Percentiles rank a stretch among this genome's conserved stretches.
These are phyloP conservation scores for Cataglyphis rosenhaueri DNA, from an alignment of 2,888 invertebrate species.

Conservation along the genomic window DNA sequence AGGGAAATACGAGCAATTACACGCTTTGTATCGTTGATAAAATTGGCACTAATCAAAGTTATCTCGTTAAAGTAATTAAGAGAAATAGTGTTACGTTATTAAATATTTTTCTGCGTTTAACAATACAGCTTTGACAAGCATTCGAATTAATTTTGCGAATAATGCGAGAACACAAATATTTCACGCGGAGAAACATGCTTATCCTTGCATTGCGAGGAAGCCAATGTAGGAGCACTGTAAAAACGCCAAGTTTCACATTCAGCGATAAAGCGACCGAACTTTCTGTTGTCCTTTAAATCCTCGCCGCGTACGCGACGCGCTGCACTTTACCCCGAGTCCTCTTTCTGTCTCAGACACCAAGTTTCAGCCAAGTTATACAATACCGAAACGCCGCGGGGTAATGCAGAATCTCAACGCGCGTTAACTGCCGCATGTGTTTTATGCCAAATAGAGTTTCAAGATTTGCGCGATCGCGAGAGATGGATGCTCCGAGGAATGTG, in stretches of 20 bases:
- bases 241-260: conserved; percentile 5
- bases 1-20: conserved; percentile 52
- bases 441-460: conserved; percentile 55
- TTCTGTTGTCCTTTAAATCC: conserved; percentile 48
- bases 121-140: not conserved
- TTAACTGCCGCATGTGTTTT: conserved; percentile 53
- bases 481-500: conserved; percentile 51
- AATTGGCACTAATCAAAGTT: conserved; percentile 34
- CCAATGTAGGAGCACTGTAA: not conserved
- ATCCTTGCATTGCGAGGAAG: conserved; percentile 21
- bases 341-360: conserved; percentile 59
- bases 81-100: too few relatives aligned
- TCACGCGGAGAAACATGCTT: not conserved
- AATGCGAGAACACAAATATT: not conserved
- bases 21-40: conserved; percentile 42
- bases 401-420: conserved; percentile 56
- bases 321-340: conserved; percentile 61
- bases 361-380: conserved; percentile 69
- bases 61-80: conserved; percentile 20
- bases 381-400: conserved; percentile 56
- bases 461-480: conserved; percentile 52
- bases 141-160: not conserved
- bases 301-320: conserved; percentile 2
- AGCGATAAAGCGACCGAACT: conserved; percentile 30
- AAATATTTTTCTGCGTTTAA: not conserved